Evolutionary conservation across 1,140 invertebrate species (phyloP).

Genomic region (Pogonomyrmex californicus): DNA sequence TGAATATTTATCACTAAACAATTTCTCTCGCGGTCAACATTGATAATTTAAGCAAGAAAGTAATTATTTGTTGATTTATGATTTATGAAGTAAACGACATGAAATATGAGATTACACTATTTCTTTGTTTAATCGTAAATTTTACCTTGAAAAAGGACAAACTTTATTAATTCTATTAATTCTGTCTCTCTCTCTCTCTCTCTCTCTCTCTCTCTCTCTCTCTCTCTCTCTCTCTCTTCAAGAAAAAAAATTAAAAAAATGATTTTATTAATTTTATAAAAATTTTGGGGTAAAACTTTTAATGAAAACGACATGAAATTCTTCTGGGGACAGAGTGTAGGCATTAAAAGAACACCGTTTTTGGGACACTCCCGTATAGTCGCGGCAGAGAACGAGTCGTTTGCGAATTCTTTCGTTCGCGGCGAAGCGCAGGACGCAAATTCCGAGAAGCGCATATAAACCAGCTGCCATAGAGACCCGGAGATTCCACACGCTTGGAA

Average conservation of each 20-base stretch:
- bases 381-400: conserved; percentile 57
- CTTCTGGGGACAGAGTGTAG: background rate
- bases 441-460: conserved; percentile 74
- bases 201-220: background rate
- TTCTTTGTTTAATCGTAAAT: background rate
- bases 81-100: background rate
- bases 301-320: background rate
- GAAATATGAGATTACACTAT: background rate
- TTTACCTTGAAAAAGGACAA: background rate
- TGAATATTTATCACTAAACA: background rate
- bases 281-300: background rate
- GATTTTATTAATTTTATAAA: background rate
- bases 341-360: conserved; percentile 27
- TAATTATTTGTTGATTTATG: background rate
- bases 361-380: conserved; percentile 45
- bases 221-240: background rate
- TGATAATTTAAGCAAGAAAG: background rate
- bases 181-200: background rate
- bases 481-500: conserved; percentile 75
- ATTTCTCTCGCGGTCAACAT: background rate
- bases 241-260: background rate
- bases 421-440: conserved; percentile 67
- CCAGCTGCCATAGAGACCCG: conserved; percentile 72
- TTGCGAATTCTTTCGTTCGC: conserved; percentile 69
- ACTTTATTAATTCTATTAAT: background rate